These are phyloP conservation scores for Oreonectes daqikongensis DNA, from an alignment of 2,797 vertebrate species.

Conservation along the genomic window DNA sequence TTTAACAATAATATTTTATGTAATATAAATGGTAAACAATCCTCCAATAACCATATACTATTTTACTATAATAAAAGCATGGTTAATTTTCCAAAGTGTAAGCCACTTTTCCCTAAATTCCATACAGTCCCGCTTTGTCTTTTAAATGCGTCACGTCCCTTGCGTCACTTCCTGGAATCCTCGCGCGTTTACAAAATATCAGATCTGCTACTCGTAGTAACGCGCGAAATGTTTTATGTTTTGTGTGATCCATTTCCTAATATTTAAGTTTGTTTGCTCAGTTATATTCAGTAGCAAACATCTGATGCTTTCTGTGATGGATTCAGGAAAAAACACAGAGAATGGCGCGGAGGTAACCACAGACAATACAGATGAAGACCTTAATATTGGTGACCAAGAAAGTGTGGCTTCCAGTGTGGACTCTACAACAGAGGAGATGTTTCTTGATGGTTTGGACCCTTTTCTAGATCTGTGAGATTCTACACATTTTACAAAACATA, in stretches of 20 bases:
- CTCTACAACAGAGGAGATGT: conserved; percentile 13
- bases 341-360: background rate
- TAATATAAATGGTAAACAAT: too few relatives aligned
- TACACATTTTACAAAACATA: background rate
- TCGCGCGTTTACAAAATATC: background rate
- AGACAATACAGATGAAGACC: background rate
- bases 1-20: too few relatives aligned
- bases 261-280: too few relatives aligned
- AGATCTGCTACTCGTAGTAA: background rate
- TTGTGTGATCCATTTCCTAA: too few relatives aligned
- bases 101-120: too few relatives aligned
- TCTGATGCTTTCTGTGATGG: background rate
- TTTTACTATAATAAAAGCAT: too few relatives aligned
- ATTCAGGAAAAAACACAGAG: background rate
- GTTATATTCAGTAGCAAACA: background rate
- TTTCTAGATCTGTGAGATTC: background rate
- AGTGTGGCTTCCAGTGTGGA: conserved; percentile 28
- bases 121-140: too few relatives aligned
- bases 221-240: background rate
- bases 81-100: too few relatives aligned
- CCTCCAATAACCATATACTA: too few relatives aligned
- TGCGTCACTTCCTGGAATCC: background rate
- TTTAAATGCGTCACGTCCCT: background rate
- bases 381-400: background rate
- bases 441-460: conserved; percentile 25